Evolutionary conservation across 2,113 vertebrate genomes (phyloP), one percentile per base, ranked within the genome.

Genomic region (Proterorhinus semilunaris): DNA sequence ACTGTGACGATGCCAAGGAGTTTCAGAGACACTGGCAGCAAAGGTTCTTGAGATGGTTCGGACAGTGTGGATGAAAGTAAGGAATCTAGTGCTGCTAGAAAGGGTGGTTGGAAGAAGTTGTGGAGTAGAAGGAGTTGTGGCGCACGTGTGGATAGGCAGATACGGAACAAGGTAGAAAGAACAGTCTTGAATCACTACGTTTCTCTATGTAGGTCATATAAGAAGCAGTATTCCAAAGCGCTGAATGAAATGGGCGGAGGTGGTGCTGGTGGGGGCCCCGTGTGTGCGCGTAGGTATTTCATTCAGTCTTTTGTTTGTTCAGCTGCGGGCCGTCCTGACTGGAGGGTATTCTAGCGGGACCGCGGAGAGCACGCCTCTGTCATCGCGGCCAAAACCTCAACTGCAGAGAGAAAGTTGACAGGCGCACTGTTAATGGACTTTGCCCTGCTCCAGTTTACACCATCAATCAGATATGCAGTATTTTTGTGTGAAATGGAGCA

Each of bases 261-360:
- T 48, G 10, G 64, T 21, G 46, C 66, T 59, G 67, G 70, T 71
- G 66, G 71, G 51, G 72, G 52, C 44, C 57, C 51, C 11, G 57
- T 9, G 73, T 57, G 69, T 44, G 62, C n/a, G 75, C 79, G 76
- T 62, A 72, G 76, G 76, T 82, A 59, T 84, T 82, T 78, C 72
- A 80, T 86, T 83, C 78, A 85, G 12, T 36, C 68, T 61, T 47
- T 52, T 87, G 88, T 88, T 86, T 86, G 72, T 83, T 87, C 84
- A 89, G 87, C 87, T 87, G 86, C 71, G 44, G 52, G 74, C 17
- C 7, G 17, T 50, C 27, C 69, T 50, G 75, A 73, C 68, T 75
- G 50, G 6, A 77, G 69, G 74, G 78, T 71, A 67, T 82, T 68
- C 76, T 78, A 66, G 51, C 61, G 71, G 81, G 58, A 63, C 66